Percentiles rank a stretch among this genome's conserved stretches.
Conservation (phyloP, 1,140 invertebrate species). For the Rhysida immarginata region DNA sequence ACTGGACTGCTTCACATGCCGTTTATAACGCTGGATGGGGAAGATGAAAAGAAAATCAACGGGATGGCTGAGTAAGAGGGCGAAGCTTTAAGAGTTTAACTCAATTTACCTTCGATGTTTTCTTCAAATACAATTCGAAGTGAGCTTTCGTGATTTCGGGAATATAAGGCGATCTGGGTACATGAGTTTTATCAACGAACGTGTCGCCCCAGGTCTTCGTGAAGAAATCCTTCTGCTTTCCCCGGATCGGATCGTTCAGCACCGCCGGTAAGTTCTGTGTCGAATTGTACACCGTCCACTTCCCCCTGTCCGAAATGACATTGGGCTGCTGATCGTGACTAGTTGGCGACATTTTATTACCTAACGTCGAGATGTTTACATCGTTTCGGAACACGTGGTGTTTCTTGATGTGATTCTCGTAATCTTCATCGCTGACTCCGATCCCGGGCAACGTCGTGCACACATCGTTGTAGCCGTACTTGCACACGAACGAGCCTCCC, state of each 20-base stretch:
- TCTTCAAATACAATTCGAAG: constrained; percentile 72
- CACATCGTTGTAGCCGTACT: constrained; percentile 74
- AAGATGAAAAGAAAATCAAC: too few species aligned
- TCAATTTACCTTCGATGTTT: constrained; percentile 24
- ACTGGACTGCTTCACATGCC: constrained; percentile 19
- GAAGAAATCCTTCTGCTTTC: constrained; percentile 74
- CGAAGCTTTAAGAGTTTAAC: too few species aligned
- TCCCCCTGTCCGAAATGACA: constrained; percentile 30
- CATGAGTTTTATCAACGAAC: constrained; percentile 65
- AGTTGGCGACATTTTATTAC: background rate
- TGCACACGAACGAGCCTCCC: constrained; percentile 74
- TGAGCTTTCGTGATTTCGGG: constrained; percentile 67
- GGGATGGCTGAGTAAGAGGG: too few species aligned
- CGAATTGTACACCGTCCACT: constrained; percentile 41
- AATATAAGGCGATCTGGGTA: constrained; percentile 60
- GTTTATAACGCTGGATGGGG: constrained; percentile 25
- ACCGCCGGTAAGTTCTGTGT: constrained; percentile 91
- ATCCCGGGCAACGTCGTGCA: constrained; percentile 72
- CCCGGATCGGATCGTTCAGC: constrained; percentile 82
- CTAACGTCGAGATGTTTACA: background rate
- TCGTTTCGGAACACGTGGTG: constrained; percentile 42
- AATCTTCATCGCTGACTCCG: constrained; percentile 73
- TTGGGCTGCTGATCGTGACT: constrained; percentile 18
- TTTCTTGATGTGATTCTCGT: constrained; percentile 66
- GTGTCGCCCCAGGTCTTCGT: constrained; percentile 95